phyloP scores from a whole-genome alignment of 2,113 vertebrate genomes.

The Oxygymnocypris stewartii region DNA sequence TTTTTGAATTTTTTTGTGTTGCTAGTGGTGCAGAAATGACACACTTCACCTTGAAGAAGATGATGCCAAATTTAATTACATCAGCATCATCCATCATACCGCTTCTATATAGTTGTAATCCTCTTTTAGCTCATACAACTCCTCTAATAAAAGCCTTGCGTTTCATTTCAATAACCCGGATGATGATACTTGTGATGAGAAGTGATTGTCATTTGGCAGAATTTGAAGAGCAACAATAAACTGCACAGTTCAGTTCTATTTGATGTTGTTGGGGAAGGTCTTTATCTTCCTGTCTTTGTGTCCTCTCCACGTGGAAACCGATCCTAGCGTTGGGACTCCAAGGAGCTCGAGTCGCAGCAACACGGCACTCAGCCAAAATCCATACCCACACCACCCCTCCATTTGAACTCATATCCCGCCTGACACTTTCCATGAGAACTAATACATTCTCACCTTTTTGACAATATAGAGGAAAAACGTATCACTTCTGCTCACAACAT shows the following conservation, averaged over 20 bases:
- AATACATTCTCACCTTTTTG: slow-evolving; percentile 73
- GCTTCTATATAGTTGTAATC: slow-evolving; percentile 6
- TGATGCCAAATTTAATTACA: slow-evolving; percentile 29
- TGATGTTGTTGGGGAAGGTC: slow-evolving; percentile 71
- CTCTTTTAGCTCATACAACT: slow-evolving; percentile 14
- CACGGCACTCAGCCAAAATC: slow-evolving; percentile 67
- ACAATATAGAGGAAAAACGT: slow-evolving; percentile 55
- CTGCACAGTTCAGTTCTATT: slow-evolving; percentile 64
- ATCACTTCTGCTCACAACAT: neutral
- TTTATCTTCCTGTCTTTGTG: slow-evolving; percentile 62
- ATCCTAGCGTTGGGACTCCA: slow-evolving; percentile 66
- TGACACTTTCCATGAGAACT: slow-evolving; percentile 71
- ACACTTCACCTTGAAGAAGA: slow-evolving; percentile 34
- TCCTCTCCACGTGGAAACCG: slow-evolving; percentile 63
- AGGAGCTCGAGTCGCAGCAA: slow-evolving; percentile 63
- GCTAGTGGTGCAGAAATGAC: slow-evolving; percentile 17
- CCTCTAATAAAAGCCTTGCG: slow-evolving; percentile 23
- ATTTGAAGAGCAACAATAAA: slow-evolving; percentile 60
- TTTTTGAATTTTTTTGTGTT: neutral
- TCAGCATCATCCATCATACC: slow-evolving; percentile 19
- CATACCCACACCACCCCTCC: slow-evolving; percentile 59
- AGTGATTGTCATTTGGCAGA: slow-evolving; percentile 61
- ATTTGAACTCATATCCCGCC: slow-evolving; percentile 71
- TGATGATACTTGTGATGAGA: slow-evolving; percentile 55
- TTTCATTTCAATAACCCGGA: slow-evolving; percentile 61